Conservation (phyloP, 2,888 invertebrate species). For the Fabriciana adippe region DNA sequence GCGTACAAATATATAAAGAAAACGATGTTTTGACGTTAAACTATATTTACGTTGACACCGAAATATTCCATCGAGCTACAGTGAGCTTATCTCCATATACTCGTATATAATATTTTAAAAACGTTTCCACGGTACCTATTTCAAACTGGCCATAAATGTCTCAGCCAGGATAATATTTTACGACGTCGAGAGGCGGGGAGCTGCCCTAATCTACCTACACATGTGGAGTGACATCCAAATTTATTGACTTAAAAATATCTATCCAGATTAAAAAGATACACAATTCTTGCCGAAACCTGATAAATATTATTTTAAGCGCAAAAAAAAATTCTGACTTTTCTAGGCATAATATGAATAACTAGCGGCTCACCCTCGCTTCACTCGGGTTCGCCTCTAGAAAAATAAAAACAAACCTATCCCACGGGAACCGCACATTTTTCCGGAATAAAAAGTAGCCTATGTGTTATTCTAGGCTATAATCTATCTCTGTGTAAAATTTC, state of each 20-base stretch:
- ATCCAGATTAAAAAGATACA: slow-evolving; percentile 75
- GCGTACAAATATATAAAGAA: neutral
- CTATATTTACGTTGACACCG: slow-evolving; percentile 1
- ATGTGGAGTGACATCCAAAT: slow-evolving; percentile 78
- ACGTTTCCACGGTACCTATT: slow-evolving; percentile 73
- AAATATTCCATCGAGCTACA: slow-evolving; percentile 17
- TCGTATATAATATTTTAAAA: slow-evolving; percentile 53
- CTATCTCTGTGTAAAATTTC: too few species aligned
- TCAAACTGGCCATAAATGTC: slow-evolving; percentile 76
- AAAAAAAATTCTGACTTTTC: slow-evolving; percentile 2
- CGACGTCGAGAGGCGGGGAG: slow-evolving; percentile 58
- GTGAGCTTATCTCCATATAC: slow-evolving; percentile 37
- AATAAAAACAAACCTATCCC: too few species aligned
- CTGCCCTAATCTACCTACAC: slow-evolving; percentile 72
- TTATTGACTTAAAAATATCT: slow-evolving; percentile 79
- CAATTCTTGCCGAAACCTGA: slow-evolving; percentile 50
- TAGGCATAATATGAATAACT: too few species aligned
- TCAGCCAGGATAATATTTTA: slow-evolving; percentile 78
- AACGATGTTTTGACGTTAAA: neutral
- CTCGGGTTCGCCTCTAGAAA: too few species aligned
- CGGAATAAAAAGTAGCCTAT: too few species aligned
- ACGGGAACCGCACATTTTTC: too few species aligned
- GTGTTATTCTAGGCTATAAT: too few species aligned
- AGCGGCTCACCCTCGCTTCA: too few species aligned
- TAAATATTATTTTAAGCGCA: slow-evolving; percentile 29